These are phyloP conservation scores for Clarias pachynema DNA, from an alignment of 2,797 vertebrate genomes.

Conservation along the genomic window DNA sequence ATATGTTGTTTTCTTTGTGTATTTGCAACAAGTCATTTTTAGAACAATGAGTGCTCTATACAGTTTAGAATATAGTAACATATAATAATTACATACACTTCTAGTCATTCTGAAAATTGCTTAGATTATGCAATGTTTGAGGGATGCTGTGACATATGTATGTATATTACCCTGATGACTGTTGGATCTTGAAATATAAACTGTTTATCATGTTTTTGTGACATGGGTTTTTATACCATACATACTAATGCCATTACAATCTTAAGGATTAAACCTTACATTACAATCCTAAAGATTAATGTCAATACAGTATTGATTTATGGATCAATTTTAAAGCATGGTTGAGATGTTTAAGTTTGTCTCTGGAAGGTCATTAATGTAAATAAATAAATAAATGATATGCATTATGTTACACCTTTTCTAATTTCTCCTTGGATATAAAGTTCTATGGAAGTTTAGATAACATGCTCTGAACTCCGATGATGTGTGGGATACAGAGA, in stretches of 20 bases:
- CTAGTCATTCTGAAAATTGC: neutral
- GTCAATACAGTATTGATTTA: neutral
- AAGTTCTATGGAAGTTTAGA: constrained; percentile 32
- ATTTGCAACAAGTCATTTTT: neutral
- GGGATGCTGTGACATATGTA: neutral
- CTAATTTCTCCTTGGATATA: neutral
- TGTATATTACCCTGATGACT: constrained; percentile 39
- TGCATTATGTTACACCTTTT: neutral
- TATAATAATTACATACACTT: neutral
- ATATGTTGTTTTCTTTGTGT: neutral
- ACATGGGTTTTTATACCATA: constrained; percentile 14
- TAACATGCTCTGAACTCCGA: constrained; percentile 28
- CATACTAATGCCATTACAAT: neutral
- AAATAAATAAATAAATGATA: neutral
- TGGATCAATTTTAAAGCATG: neutral
- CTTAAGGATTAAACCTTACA: neutral
- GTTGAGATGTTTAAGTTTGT: neutral
- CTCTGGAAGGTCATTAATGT: neutral
- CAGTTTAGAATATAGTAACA: neutral
- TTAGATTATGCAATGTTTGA: constrained; percentile 34
- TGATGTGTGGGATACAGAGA: constrained; percentile 46
- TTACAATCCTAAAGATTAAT: neutral
- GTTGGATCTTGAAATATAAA: constrained; percentile 36
- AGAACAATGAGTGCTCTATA: neutral
- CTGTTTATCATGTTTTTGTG: constrained; percentile 3